Conservation (phyloP, 2,113 vertebrate species). For the Pollimyrus isidori region DNA sequence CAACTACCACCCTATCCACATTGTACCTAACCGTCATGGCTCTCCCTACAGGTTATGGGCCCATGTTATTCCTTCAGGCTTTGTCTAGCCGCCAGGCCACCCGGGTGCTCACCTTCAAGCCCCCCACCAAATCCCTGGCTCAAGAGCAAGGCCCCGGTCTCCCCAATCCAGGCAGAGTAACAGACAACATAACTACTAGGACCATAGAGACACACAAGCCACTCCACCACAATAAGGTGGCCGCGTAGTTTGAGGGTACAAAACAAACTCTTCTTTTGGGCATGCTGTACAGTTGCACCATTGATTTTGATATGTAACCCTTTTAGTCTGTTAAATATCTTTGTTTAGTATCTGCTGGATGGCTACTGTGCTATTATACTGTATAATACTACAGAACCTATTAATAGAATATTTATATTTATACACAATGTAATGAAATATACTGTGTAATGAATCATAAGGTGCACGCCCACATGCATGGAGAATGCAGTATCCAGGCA, state of each 20-base stretch:
- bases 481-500: neutral
- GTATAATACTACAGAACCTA: neutral
- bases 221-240: neutral
- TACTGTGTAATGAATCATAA: neutral
- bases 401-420: neutral
- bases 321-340: neutral
- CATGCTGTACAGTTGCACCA: neutral
- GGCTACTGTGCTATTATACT: neutral
- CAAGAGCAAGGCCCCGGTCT: neutral
- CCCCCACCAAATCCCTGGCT: no score
- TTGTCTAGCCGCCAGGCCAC: neutral
- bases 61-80: neutral
- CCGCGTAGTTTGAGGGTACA: neutral
- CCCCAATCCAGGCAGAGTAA: neutral
- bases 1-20: neutral
- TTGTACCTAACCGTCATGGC: neutral
- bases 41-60: neutral
- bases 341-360: neutral
- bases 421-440: neutral
- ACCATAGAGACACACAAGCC: neutral
- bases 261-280: neutral
- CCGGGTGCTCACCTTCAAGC: neutral
- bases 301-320: neutral
- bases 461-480: neutral
- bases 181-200: neutral